Base-by-base conservation (phyloP, 2,888 invertebrate species). In the Eumerus sabulonum region DNA sequence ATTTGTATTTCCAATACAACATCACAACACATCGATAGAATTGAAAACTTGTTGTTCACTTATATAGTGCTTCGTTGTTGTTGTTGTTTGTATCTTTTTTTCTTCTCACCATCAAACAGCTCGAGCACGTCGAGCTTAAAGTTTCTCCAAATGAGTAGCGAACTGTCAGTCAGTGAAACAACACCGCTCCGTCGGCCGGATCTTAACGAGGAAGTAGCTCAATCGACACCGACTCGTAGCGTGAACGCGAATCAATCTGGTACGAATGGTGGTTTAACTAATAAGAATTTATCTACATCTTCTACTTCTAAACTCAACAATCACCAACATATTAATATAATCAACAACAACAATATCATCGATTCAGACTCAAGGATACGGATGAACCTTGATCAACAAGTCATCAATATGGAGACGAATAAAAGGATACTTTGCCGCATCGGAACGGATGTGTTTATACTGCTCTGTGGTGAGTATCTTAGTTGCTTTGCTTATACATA, bases 381-480 rank as follows among this genome's bases (percentile, higher is more conserved):
- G 83, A 83, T 71, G 82, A 82, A 36, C 71, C 77, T 54, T 59
- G 76, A 74, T 17, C 44, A 82, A 51, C 73, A 62, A 47, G 47
- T n/a, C 18, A 51, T n/a, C 18, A 74, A 82, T n/a, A 88, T 88
- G 88, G 89, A 88, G 70, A 86, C 85, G 54, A 88, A 87, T 68
- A 88, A 86, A 77, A 83, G 87, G 66, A 89, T 92, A 84, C 86
- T 93, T 85, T 90, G 91, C 85, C 94, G 94, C 90, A 90, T 94
- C 83, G 86, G 92, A 82, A 88, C 93, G 86, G 94, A 94, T 90
- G 90, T 93, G 84, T 84, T 91, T 73, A 92, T 94, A 84, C 86
- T 94, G 74, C 90, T 92, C 85, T 90, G 92, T 86, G 93, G 94
- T 94, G 89, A 93, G 93, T 92, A 82, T 9, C n/a, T n/a, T n/a